Evolutionary conservation across 2,797 vertebrate species (phyloP).

Genomic region (Pseudopleuronectes americanus): DNA sequence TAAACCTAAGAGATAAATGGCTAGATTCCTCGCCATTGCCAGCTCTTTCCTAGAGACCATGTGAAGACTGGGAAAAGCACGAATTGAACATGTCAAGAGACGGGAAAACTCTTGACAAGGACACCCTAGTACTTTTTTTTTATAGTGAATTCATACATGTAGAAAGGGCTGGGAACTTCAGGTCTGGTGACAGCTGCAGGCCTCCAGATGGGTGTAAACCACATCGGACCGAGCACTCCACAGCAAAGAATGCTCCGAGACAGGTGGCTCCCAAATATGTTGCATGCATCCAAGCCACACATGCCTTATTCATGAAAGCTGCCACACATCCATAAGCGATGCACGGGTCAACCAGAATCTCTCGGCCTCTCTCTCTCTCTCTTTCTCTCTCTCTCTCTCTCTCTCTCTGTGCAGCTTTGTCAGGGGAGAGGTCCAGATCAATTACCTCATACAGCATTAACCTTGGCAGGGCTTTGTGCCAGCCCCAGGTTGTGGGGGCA

Average conservation of each 20-base stretch:
- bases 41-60: constrained; percentile 12
- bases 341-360: constrained; percentile 60
- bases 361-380: constrained; percentile 49
- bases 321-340: constrained; percentile 58
- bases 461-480: constrained; percentile 75
- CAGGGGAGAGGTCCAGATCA: constrained; percentile 73
- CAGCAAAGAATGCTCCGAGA: constrained; percentile 55
- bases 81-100: not conserved
- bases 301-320: constrained; percentile 81
- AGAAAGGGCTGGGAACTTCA: constrained; percentile 25
- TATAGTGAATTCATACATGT: constrained; percentile 11
- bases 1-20: not conserved
- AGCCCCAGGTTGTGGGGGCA: constrained; percentile 80
- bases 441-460: constrained; percentile 79
- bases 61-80: constrained; percentile 27
- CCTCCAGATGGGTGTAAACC: constrained; percentile 65
- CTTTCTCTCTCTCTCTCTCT: constrained; percentile 51
- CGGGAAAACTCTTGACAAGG: constrained; percentile 6
- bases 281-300: constrained; percentile 61
- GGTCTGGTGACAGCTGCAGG: constrained; percentile 58
- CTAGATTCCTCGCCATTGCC: not conserved
- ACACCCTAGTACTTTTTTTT: constrained; percentile 15
- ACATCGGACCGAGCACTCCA: constrained; percentile 28
- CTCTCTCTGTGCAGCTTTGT: constrained; percentile 63
- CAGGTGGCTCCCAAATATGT: constrained; percentile 77